Evolutionary conservation across 2,113 vertebrate genomes (phyloP).

Genomic region (Piprites chloris): DNA sequence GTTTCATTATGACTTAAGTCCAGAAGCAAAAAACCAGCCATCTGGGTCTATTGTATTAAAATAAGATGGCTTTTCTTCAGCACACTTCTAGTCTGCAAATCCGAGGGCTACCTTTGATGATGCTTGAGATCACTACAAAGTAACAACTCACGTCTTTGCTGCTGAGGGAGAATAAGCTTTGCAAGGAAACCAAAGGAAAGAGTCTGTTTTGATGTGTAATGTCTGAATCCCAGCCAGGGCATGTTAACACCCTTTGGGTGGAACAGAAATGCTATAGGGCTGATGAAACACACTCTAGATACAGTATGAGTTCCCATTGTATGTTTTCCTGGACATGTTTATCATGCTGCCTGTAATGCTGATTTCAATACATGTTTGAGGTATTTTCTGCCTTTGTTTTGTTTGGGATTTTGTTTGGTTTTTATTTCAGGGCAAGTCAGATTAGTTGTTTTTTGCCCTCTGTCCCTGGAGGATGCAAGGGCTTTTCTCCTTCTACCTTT

Average conservation of each 20-base stretch:
- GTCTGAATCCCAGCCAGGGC: conserved; percentile 50
- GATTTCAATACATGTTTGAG: neutral
- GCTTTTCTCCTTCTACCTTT: neutral
- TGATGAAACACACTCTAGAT: conserved; percentile 50
- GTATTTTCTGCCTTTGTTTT: conserved; percentile 2
- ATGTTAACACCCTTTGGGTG: conserved; percentile 63
- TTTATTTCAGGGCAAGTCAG: neutral
- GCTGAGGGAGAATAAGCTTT: neutral
- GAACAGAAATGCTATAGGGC: conserved; percentile 43
- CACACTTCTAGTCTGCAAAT: neutral
- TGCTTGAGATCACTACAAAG: neutral
- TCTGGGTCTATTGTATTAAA: neutral
- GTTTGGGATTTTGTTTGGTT: neutral
- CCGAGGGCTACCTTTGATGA: neutral
- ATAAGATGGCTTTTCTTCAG: neutral
- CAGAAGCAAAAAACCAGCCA: neutral
- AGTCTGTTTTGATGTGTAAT: conserved; percentile 60
- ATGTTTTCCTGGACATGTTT: neutral
- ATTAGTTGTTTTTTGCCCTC: neutral
- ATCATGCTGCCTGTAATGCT: neutral
- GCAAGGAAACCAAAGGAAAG: conserved; percentile 32
- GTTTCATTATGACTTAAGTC: neutral
- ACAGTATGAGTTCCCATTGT: conserved; percentile 6
- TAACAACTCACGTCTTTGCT: neutral
- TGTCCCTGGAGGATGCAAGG: neutral